Percentiles rank a stretch among this genome's conserved stretches.
Conservation (phyloP, 1,140 invertebrate species). For the Zaprionus ghesquierei region DNA sequence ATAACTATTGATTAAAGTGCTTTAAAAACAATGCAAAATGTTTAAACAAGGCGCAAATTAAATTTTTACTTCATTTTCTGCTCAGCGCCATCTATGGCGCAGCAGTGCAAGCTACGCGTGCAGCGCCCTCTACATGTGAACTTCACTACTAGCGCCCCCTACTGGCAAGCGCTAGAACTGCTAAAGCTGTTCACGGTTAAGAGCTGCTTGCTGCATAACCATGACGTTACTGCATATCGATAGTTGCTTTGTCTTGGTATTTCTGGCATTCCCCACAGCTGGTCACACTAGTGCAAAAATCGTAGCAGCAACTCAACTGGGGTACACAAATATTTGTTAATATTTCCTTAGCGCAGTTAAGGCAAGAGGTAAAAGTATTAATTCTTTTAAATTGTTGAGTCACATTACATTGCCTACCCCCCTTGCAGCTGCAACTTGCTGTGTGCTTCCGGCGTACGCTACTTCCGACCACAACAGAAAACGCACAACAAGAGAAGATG, state of each 20-base stretch:
- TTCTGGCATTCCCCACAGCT: background rate
- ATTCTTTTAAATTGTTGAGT: background rate
- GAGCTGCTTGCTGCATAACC: too few relatives aligned
- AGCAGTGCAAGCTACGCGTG: background rate
- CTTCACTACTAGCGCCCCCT: background rate
- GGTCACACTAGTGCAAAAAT: background rate
- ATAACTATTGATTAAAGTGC: too few relatives aligned
- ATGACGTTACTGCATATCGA: background rate
- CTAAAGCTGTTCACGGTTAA: background rate
- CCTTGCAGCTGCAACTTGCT: background rate
- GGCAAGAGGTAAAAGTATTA: background rate
- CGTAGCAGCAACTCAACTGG: background rate
- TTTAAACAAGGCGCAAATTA: too few relatives aligned
- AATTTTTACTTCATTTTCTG: background rate
- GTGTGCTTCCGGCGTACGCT: constrained; percentile 20
- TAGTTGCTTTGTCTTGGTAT: background rate
- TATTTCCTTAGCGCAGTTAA: background rate
- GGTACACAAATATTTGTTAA: background rate
- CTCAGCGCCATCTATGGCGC: background rate
- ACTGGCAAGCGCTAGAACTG: background rate
- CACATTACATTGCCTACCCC: background rate
- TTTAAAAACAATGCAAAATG: too few relatives aligned
- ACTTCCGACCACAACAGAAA: constrained; percentile 26
- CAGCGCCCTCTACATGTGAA: background rate
- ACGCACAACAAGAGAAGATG: constrained; percentile 31